Base-by-base conservation (phyloP, 2,113 vertebrate species). In the Accipiter virgatus region DNA sequence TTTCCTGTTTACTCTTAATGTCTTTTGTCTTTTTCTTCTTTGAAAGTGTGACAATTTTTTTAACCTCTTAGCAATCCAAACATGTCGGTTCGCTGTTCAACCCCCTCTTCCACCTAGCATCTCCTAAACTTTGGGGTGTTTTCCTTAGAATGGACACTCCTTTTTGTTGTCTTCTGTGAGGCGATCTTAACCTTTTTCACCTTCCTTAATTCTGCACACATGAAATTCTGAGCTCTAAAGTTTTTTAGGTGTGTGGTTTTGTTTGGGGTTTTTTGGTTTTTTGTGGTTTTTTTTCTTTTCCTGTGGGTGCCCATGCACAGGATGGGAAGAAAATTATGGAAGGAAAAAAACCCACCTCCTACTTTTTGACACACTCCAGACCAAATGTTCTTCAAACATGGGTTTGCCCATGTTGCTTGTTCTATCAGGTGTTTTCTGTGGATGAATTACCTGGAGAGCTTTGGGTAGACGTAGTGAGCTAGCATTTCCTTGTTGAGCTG, bases 1-100 rank as follows among this genome's bases (percentile, higher is more conserved):
- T 96, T 97, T 97, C 97, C 97, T 97, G 97, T 97, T 97, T 97
- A 95, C 63, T 91, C 71, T 80, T 88, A 90, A 80, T 74, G 91
- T n/a, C 97, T 95, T 93, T 86, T 96, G 95, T 96, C 92, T 92
- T 92, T 94, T 89, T 89, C 77, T 95, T 88, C 96, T 96, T 96
- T 96, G 93, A 92, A 95, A 97, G 81, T 86, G 87, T 92, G 94
- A 94, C 93, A 45, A 59, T 93, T 80, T 80, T 89, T 96, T 96
- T 85, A 96, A 95, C 71, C 71, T 96, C 40, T 88, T 52, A 86
- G 81, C 63, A 63, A 73, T 90, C 81, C 75, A 85, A 42, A 88
- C 61, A 58, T 68, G 38, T 70, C 53, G 26, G 82, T 80, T 94
- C 23, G 32, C 19, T 93, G 53, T 82, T 84, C 70, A 62, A 61